Evolutionary conservation across 2,113 vertebrate genomes (phyloP).

Genomic region (Elaphurus davidianus): DNA sequence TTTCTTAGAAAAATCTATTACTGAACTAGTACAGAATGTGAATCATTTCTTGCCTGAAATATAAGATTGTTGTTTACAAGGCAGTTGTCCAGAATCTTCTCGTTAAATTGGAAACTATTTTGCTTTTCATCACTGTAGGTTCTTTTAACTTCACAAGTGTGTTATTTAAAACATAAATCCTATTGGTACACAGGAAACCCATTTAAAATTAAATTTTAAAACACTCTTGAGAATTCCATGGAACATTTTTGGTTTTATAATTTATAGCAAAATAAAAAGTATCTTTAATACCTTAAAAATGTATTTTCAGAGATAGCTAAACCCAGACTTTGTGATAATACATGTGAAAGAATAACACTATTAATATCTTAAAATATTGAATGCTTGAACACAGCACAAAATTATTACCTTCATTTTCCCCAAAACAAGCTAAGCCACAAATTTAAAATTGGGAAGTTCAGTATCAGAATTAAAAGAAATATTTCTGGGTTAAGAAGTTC

Average conservation of each 20-base stretch:
- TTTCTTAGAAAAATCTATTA: conserved; percentile 64
- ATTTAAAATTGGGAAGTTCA: background rate
- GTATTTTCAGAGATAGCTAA: conserved; percentile 41
- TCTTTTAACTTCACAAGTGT: conserved; percentile 25
- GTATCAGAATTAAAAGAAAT: background rate
- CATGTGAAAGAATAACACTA: background rate
- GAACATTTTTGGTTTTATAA: conserved; percentile 21
- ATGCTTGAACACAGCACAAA: background rate
- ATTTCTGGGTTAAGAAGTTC: background rate
- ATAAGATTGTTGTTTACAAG: conserved; percentile 61
- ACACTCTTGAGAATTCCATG: conserved; percentile 31
- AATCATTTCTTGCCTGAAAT: conserved; percentile 59
- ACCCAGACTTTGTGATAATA: background rate
- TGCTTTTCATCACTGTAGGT: conserved; percentile 33
- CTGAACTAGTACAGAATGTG: conserved; percentile 59
- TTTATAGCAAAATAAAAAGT: conserved; percentile 44
- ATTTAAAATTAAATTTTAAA: conserved; percentile 56
- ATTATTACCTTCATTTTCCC: background rate
- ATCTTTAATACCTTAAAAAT: conserved; percentile 19
- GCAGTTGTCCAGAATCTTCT: conserved; percentile 63
- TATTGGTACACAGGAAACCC: conserved; percentile 32
- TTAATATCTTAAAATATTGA: conserved; percentile 15
- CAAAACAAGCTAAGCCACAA: background rate
- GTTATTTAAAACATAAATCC: conserved; percentile 48
- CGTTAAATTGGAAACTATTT: conserved; percentile 41